A percentile compares a stretch with the other conserved stretches of the same genome.
These are phyloP conservation scores for Porphyrio hochstetteri DNA, from an alignment of 2,113 vertebrate genomes.

Conservation along the genomic window DNA sequence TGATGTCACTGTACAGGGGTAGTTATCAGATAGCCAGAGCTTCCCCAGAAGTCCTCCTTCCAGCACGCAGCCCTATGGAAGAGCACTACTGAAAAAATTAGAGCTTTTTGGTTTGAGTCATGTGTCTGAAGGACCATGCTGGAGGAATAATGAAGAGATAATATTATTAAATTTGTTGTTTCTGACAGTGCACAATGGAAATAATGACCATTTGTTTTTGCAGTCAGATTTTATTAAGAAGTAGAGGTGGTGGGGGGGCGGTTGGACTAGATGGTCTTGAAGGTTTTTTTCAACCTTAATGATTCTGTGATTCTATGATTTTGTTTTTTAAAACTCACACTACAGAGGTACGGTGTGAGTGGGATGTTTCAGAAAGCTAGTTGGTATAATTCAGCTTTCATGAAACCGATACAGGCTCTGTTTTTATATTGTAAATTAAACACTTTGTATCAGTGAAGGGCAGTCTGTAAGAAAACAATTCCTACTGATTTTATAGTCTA, in stretches of 20 bases:
- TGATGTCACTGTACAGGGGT: neutral
- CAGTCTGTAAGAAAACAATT: neutral
- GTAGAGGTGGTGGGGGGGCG: too few relatives aligned
- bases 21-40: neutral
- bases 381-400: neutral
- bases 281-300: too few relatives aligned
- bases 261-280: too few relatives aligned
- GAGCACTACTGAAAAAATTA: neutral
- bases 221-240: neutral
- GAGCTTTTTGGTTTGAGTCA: neutral
- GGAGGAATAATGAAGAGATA: neutral
- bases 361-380: neutral
- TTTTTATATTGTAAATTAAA: neutral
- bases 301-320: too few relatives aligned
- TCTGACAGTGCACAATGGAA: neutral
- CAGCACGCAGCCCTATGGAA: neutral
- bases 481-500: neutral
- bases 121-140: rapidly evolving
- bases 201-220: neutral
- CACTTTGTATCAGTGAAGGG: neutral
- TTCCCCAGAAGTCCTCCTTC: neutral
- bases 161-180: neutral
- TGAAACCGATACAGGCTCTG: neutral
- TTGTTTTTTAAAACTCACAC: neutral
- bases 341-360: neutral